Evolutionary conservation across 2,888 invertebrate genomes (phyloP), one percentile per base, ranked within the genome.

Genomic region (Dusona sp.): DNA sequence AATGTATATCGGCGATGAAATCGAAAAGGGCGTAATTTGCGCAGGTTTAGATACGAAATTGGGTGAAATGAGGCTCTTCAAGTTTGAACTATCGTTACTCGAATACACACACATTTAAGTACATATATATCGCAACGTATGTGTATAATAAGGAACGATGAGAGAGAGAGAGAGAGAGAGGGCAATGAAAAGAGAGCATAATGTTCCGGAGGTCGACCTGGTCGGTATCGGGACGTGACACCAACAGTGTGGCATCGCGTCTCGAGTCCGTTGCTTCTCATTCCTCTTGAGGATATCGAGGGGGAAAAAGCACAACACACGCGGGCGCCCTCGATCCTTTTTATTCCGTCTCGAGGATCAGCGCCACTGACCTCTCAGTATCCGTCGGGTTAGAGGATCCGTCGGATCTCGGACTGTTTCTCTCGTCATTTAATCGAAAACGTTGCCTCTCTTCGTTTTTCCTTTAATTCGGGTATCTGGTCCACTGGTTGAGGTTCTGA

Each of bases 221-320:
- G 57, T 77, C 68, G 85, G 67, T 77, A 67, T 79, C 79, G 74
- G 67, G 75, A 67, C 77, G 77, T 79, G 70, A 67, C 57, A 64
- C 83, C 74, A 81, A 65, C 73, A 86, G 86, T 86, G 79, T 77
- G 83, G 72, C 70, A 83, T 79, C 75, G 86, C 65, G 79, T 79
- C 79, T 86, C 86, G 86, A 72, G 83, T 85, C 48, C 64, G 79
- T 74, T 75, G 68, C 70, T 70, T 75, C 75, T 79, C 45, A 45
- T 67, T 67, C 65, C 57, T 67, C 68, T 48, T 45, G 78, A 25
- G 25, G n/a, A 29, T n/a, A 16, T 36, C 54, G 57, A 67, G 51
- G 38, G 61, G 11, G 22, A 51, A 45, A 78, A 67, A 67, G 48
- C 51, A 67, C 61, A n/a, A 64, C 33, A 38, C 29, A 68, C 57